A percentile compares a stretch with the other conserved stretches of the same genome.
phyloP scores from a whole-genome alignment of 2,888 invertebrate genomes.

The Oxyteleia sp. region DNA sequence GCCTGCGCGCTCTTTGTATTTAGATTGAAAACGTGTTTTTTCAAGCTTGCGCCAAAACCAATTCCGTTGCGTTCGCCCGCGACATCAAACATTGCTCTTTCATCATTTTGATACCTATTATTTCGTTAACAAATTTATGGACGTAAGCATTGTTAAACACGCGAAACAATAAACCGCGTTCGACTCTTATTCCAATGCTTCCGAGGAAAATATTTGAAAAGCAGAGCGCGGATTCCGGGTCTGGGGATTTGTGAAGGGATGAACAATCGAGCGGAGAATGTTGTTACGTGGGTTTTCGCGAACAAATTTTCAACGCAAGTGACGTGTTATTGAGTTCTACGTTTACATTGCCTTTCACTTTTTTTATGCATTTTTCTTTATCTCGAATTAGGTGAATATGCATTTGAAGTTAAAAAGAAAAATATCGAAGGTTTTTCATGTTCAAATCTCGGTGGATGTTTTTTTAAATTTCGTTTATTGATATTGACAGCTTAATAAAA shows the following conservation, averaged over 20 bases:
- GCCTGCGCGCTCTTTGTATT: conserved; percentile 44
- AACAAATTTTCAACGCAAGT: conserved; percentile 11
- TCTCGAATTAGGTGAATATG: too few species aligned
- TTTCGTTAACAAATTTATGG: conserved; percentile 64
- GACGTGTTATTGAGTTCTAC: conserved; percentile 1
- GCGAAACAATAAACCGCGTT: conserved; percentile 49
- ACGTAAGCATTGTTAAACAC: conserved; percentile 53
- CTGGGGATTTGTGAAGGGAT: neutral
- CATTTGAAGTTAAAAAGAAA: too few species aligned
- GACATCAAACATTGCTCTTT: conserved; percentile 52
- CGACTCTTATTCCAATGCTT: conserved; percentile 33
- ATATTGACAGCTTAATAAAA: too few species aligned
- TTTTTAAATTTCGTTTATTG: too few species aligned
- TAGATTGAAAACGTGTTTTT: conserved; percentile 59
- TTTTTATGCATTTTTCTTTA: too few species aligned
- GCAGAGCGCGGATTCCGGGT: neutral
- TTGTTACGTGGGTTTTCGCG: conserved; percentile 18
- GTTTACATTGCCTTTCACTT: neutral
- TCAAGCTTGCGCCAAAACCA: conserved; percentile 41
- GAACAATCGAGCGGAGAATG: conserved; percentile 13
- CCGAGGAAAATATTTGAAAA: conserved; percentile 45
- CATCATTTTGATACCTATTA: conserved; percentile 59
- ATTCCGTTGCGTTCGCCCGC: conserved; percentile 16
- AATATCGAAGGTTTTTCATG: too few species aligned
- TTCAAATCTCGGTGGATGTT: too few species aligned